Conservation (phyloP, 1,140 invertebrate genomes). For the Melitaea cinxia region DNA sequence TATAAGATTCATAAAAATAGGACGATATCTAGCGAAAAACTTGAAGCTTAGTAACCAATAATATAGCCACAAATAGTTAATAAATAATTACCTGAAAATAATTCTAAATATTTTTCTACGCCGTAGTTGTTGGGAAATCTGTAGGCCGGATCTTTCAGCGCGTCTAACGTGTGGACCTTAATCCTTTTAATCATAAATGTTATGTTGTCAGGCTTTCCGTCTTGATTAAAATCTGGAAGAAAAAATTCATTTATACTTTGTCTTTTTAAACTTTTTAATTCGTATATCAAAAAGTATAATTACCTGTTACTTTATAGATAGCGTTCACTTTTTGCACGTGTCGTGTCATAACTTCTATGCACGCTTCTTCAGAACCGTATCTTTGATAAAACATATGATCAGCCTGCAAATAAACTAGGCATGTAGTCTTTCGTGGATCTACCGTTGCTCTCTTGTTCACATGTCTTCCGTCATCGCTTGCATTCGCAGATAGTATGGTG, state of each 20-base stretch:
- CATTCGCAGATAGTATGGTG: constrained; percentile 79
- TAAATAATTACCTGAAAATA: constrained; percentile 91
- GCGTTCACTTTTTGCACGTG: constrained; percentile 96
- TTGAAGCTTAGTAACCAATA: too few relatives aligned
- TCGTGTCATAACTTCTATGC: constrained; percentile 96
- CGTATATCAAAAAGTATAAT: background rate
- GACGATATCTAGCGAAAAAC: too few relatives aligned
- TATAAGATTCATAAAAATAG: too few relatives aligned
- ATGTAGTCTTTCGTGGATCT: constrained; percentile 91
- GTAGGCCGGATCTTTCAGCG: constrained; percentile 91
- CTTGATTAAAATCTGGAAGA: constrained; percentile 95
- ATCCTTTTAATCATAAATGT: constrained; percentile 98
- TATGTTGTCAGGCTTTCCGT: constrained; percentile 95
- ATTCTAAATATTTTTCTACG: constrained; percentile 96
- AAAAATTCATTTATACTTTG: background rate
- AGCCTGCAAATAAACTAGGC: constrained; percentile 96
- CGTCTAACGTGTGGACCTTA: constrained; percentile 94
- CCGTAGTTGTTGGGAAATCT: constrained; percentile 96
- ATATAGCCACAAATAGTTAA: too few relatives aligned
- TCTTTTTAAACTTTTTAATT: background rate
- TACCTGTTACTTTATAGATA: constrained; percentile 95
- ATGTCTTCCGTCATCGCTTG: constrained; percentile 82
- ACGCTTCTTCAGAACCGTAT: constrained; percentile 95
- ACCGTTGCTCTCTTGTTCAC: constrained; percentile 88
- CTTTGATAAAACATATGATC: constrained; percentile 97